phyloP scores from a whole-genome alignment of 1,140 invertebrate species.

The Steinernema feltiae region DNA sequence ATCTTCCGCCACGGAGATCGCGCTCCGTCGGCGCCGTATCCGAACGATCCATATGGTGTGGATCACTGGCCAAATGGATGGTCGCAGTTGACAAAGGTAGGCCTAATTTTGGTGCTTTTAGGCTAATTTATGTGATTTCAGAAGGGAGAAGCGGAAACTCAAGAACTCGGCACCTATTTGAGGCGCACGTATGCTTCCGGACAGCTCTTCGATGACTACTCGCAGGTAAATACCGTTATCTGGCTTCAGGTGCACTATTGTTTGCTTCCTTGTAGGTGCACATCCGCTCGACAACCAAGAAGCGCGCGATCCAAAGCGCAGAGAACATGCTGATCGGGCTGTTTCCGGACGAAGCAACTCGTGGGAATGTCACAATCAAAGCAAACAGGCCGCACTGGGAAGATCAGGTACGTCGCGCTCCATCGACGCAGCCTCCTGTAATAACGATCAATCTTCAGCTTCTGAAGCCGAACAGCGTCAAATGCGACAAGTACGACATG shows the following conservation, averaged over 20 bases:
- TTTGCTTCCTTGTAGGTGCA: neutral
- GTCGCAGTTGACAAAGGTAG: constrained; percentile 24
- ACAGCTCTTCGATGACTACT: neutral
- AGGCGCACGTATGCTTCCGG: neutral
- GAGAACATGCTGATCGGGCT: neutral
- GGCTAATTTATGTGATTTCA: neutral
- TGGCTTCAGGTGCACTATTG: neutral
- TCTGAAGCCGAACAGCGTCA: constrained; percentile 8
- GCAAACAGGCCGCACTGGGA: neutral
- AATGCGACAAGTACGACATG: neutral
- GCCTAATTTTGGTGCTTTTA: neutral
- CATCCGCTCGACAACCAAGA: neutral
- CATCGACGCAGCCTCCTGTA: neutral
- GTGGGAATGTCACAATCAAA: neutral
- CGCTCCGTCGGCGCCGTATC: constrained; percentile 11
- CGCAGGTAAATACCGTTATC: neutral
- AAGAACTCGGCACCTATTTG: neutral
- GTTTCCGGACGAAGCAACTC: neutral
- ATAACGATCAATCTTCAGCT: constrained; percentile 14
- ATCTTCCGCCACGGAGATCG: constrained; percentile 29
- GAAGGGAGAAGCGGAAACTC: neutral
- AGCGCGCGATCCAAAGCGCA: neutral
- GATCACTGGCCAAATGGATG: constrained; percentile 13
- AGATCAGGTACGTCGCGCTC: neutral
- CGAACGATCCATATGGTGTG: constrained; percentile 21